Conservation (phyloP, 37 sponge, comb jelly and placozoan species). For the Ianthella basta region DNA sequence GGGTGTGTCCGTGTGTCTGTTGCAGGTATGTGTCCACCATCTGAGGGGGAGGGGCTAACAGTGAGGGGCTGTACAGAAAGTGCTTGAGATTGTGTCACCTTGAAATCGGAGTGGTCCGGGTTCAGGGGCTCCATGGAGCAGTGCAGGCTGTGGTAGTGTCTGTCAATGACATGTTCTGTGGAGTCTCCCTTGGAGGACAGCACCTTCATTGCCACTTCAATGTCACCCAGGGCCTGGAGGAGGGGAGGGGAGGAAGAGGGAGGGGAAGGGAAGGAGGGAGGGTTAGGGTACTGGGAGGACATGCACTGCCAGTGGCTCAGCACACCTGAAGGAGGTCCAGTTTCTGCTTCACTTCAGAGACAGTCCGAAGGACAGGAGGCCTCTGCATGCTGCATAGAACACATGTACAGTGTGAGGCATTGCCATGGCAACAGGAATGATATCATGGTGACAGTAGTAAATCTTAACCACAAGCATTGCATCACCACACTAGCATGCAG, state of each 20-base stretch:
- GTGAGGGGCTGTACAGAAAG: not conserved
- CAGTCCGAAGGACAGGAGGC: conserved; percentile 84
- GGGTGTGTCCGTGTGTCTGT: conserved; percentile 92
- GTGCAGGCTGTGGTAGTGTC: conserved; percentile 70
- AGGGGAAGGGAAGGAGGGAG: not conserved
- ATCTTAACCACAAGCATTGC: not conserved
- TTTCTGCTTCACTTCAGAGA: conserved; percentile 79
- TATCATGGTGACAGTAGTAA: not conserved
- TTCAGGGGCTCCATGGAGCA: conserved; percentile 71
- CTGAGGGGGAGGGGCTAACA: not conserved
- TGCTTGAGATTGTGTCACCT: not conserved
- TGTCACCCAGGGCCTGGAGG: conserved; percentile 81
- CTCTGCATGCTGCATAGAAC: conserved; percentile 65
- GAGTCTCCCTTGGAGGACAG: conserved; percentile 30
- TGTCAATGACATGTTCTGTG: conserved; percentile 68
- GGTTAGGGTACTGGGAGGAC: not conserved
- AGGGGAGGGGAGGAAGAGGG: not conserved
- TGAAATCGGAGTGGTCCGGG: conserved; percentile 44
- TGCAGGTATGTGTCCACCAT: conserved; percentile 80
- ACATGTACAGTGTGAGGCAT: not conserved
- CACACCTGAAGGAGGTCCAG: conserved; percentile 81
- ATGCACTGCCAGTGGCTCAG: not conserved
- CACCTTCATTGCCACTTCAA: conserved; percentile 86
- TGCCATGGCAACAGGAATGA: no score
- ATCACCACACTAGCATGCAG: no score